phyloP scores from a whole-genome alignment of 2,113 vertebrate genomes.

The Trematocara zebra region DNA sequence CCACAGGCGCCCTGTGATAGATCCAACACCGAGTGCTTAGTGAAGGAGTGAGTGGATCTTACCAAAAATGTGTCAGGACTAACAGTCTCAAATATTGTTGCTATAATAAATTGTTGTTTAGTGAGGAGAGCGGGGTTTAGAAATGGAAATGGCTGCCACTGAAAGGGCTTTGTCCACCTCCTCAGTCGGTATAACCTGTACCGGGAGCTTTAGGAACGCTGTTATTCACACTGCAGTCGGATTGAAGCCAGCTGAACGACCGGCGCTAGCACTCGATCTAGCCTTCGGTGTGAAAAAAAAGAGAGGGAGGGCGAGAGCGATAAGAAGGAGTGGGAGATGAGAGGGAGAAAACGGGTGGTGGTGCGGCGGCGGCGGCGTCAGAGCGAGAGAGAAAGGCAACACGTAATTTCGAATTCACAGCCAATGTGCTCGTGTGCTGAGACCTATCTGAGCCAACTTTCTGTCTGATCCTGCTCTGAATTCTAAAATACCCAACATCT shows the following conservation, averaged over 20 bases:
- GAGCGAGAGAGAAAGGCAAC: slow-evolving; percentile 32
- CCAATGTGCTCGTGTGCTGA: slow-evolving; percentile 37
- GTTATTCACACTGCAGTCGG: neutral
- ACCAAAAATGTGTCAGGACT: neutral
- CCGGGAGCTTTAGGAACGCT: neutral
- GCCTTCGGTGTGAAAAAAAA: slow-evolving; percentile 8
- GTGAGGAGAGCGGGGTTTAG: neutral
- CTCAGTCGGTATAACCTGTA: neutral
- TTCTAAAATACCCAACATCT: slow-evolving; percentile 38
- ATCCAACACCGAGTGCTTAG: neutral
- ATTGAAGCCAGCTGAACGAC: neutral
- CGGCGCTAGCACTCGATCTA: neutral
- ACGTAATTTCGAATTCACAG: slow-evolving; percentile 56
- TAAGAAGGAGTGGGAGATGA: slow-evolving; percentile 15
- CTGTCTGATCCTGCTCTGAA: slow-evolving; percentile 59
- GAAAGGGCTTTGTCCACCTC: neutral
- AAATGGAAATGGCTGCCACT: neutral
- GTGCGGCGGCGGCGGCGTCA: neutral
- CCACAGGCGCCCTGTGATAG: rapidly evolving
- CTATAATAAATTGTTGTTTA: neutral
- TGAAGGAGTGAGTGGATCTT: neutral
- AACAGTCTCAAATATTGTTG: neutral
- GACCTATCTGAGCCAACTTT: slow-evolving; percentile 54
- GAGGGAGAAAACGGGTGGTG: neutral
- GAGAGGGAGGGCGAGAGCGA: neutral